Evolutionary conservation across 2,113 vertebrate species (phyloP).

Genomic region (Desmodus rotundus): DNA sequence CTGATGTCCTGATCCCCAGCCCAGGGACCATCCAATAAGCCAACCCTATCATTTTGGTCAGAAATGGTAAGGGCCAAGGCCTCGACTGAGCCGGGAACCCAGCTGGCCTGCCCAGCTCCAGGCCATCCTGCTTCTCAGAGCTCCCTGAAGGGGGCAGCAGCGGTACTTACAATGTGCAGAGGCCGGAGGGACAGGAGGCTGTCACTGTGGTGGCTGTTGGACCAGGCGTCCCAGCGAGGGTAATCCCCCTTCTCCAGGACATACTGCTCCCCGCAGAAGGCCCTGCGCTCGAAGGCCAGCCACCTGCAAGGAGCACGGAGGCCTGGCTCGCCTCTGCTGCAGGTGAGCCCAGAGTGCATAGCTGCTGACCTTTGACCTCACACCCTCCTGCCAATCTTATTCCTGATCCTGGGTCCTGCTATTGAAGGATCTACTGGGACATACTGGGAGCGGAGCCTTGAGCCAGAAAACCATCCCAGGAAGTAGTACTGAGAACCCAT

Average conservation of each 20-base stretch:
- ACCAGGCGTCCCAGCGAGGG: conserved; percentile 93
- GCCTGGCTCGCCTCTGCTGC: fast-evolving
- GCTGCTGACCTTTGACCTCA: not conserved
- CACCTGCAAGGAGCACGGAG: conserved; percentile 79
- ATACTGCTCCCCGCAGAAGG: conserved; percentile 89
- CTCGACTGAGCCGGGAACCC: fast-evolving
- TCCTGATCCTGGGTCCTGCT: not conserved
- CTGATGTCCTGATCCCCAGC: not conserved
- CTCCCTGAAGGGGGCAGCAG: fast-evolving
- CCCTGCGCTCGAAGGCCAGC: conserved; percentile 88
- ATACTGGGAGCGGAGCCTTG: not conserved
- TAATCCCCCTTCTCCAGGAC: conserved; percentile 94
- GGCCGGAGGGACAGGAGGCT: conserved; percentile 89
- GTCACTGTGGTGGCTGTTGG: conserved; percentile 90
- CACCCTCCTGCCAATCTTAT: too few species aligned
- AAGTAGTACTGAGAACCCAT: fast-evolving
- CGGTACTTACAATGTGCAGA: conserved; percentile 86
- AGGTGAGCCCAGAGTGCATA: too few species aligned
- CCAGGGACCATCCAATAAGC: not conserved
- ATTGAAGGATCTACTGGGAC: not conserved
- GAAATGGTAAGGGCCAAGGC: not conserved
- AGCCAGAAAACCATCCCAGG: not conserved
- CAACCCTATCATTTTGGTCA: not conserved
- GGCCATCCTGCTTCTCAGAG: not conserved
- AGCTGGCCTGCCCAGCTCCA: not conserved